Percentiles rank a stretch among this genome's conserved stretches.
Evolutionary conservation across 2,888 invertebrate genomes (phyloP).

Genomic region (Lydus trimaculatus): DNA sequence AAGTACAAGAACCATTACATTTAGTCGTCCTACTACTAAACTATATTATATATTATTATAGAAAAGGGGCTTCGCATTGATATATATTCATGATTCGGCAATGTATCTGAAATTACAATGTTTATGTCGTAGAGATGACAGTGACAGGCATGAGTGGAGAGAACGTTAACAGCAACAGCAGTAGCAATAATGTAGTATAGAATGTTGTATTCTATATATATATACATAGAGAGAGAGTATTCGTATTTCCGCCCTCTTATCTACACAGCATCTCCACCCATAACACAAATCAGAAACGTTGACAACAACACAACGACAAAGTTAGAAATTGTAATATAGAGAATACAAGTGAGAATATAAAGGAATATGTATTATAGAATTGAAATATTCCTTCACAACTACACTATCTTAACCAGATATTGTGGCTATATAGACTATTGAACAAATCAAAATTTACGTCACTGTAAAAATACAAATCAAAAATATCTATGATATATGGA

Average conservation of each 20-base stretch:
- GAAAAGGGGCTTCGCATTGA: conserved; percentile 17
- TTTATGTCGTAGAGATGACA: conserved; percentile 32
- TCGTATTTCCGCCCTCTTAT: conserved; percentile 40
- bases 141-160: conserved; percentile 33
- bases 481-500: no score
- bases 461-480: no score
- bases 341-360: neutral
- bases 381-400: neutral
- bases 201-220: conserved; percentile 19
- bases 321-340: conserved; percentile 8
- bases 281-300: conserved; percentile 48
- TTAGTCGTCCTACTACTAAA: neutral
- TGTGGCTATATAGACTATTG: neutral
- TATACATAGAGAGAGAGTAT: conserved; percentile 25
- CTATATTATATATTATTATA: neutral
- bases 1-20: neutral
- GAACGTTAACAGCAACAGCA: conserved; percentile 17
- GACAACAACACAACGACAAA: conserved; percentile 39
- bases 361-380: neutral
- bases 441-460: neutral
- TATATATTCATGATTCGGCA: conserved; percentile 32
- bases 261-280: conserved; percentile 42
- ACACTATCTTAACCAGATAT: neutral
- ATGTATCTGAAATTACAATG: conserved; percentile 33
- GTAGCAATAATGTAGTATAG: conserved; percentile 12